These are phyloP conservation scores for Scarus forsteni DNA, from an alignment of 2,797 vertebrate genomes.

Conservation along the genomic window DNA sequence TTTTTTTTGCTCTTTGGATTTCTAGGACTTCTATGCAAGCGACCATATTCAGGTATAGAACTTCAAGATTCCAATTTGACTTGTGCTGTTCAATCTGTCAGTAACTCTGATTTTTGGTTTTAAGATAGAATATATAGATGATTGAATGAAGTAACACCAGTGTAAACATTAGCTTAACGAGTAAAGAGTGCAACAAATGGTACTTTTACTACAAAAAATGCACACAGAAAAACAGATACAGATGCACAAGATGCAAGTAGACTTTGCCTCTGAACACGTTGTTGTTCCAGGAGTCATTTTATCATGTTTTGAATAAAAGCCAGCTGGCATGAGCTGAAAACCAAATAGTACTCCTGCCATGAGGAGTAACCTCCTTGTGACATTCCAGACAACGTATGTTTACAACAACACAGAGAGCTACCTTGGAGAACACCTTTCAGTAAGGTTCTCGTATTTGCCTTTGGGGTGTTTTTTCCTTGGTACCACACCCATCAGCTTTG, in stretches of 20 bases:
- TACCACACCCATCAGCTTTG: constrained; percentile 60
- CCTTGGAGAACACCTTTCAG: constrained; percentile 37
- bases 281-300: background rate
- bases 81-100: no score
- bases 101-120: no score
- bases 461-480: constrained; percentile 40
- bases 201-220: background rate
- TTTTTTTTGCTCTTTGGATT: no score
- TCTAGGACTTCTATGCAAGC: no score
- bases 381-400: constrained; percentile 26
- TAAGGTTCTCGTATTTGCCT: constrained; percentile 42
- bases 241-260: background rate
- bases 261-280: constrained; percentile 5
- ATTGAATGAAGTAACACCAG: no score
- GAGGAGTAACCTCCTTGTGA: constrained; percentile 15
- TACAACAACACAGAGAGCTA: constrained; percentile 34
- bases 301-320: background rate
- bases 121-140: no score
- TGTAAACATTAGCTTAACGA: no score
- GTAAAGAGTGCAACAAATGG: background rate
- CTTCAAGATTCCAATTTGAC: no score
- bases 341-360: constrained; percentile 12
- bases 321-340: constrained; percentile 7
- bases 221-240: background rate
- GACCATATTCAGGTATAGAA: no score